Evolutionary conservation across 1,140 invertebrate genomes (phyloP).

Genomic region (Coptotermes formosanus): DNA sequence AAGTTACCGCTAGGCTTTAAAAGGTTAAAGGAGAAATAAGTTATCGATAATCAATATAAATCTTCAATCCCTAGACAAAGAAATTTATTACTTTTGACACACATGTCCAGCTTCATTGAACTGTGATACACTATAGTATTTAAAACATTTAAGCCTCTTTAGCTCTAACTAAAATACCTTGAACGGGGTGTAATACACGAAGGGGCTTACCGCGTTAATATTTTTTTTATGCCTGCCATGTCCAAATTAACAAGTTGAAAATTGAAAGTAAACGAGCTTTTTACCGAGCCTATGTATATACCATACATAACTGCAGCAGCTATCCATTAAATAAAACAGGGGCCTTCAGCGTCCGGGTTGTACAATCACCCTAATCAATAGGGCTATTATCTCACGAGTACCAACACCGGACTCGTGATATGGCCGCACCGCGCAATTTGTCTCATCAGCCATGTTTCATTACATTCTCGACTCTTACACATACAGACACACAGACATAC

Average conservation of each 20-base stretch:
- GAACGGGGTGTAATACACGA: neutral
- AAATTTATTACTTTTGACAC: too few species aligned
- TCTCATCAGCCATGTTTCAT: conserved; percentile 26
- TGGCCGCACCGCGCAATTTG: neutral
- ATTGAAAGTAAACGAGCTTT: conserved; percentile 28
- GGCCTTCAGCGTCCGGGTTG: neutral
- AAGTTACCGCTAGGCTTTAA: too few species aligned
- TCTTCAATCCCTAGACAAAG: too few species aligned
- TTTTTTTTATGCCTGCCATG: conserved; percentile 1
- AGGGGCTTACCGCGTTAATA: neutral
- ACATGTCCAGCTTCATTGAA: too few species aligned
- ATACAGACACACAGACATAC: neutral
- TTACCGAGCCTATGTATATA: neutral
- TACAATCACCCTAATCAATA: conserved; percentile 26
- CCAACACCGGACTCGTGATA: neutral
- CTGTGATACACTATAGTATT: neutral
- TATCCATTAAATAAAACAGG: conserved; percentile 12
- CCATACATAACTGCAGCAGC: conserved; percentile 1
- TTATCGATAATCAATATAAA: too few species aligned
- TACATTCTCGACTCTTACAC: neutral
- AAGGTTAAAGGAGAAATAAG: too few species aligned
- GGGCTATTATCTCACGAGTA: conserved; percentile 3
- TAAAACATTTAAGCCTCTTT: neutral
- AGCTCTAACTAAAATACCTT: neutral
- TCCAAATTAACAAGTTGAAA: conserved; percentile 27